Evolutionary conservation across 2,113 vertebrate genomes (phyloP).

Genomic region (Monopterus albus): DNA sequence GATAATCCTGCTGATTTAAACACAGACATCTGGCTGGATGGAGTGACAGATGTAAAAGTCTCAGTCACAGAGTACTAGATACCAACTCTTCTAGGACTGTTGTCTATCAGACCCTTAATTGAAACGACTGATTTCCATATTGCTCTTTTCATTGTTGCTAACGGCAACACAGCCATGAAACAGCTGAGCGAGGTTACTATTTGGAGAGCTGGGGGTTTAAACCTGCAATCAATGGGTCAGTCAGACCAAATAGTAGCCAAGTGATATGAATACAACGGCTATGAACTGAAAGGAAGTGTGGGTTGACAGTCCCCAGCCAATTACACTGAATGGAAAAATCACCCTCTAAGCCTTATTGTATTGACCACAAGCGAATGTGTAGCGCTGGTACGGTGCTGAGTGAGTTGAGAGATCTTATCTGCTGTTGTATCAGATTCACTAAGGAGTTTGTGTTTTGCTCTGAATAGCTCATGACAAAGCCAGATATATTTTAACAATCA

Average conservation of each 20-base stretch:
- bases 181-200: conserved; percentile 79
- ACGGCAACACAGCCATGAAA: conserved; percentile 75
- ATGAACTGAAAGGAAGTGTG: conserved; percentile 76
- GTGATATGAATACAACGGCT: conserved; percentile 82
- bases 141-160: conserved; percentile 81
- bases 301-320: conserved; percentile 74
- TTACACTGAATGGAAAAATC: conserved; percentile 72
- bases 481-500: conserved; percentile 45
- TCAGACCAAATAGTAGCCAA: conserved; percentile 77
- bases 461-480: conserved; percentile 37
- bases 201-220: conserved; percentile 73
- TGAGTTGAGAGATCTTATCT: conserved; percentile 74
- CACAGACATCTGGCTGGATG: conserved; percentile 80
- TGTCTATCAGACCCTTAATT: conserved; percentile 71
- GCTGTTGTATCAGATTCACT: conserved; percentile 63
- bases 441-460: conserved; percentile 58
- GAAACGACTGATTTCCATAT: conserved; percentile 76
- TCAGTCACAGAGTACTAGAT: conserved; percentile 54
- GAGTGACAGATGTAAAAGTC: conserved; percentile 79
- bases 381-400: conserved; percentile 62
- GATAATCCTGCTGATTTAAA: conserved; percentile 78
- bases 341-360: conserved; percentile 77
- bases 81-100: conserved; percentile 49
- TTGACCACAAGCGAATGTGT: conserved; percentile 61
- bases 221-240: conserved; percentile 77